Evolutionary conservation across 2,888 invertebrate species (phyloP), one percentile per base, ranked within the genome.

Genomic region (Sesia bembeciformis): DNA sequence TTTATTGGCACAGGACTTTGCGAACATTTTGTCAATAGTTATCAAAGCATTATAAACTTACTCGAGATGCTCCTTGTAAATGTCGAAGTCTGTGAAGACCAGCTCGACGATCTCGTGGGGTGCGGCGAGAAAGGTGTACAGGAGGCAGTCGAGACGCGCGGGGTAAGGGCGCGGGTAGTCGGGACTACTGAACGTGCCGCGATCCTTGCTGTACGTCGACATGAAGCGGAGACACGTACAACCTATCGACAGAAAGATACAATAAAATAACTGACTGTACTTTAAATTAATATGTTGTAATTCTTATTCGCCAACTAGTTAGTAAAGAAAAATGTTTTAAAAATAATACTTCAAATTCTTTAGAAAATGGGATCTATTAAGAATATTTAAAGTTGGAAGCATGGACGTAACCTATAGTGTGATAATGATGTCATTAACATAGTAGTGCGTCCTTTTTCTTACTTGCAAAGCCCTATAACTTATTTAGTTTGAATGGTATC

Each of bases 181-280:
- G 23, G 96, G 96, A 66, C 95, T 95, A 74, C 93, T 94, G 90
- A 96, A 96, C 52, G 92, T 92, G 60, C 96, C 96, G 63, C 92
- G 93, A 74, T 93, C 94, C 81, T 93, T 94, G 67, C 94, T 93
- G 76, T 93, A 94, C 59, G 94, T 94, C 63, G 94, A 94, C 68
- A 95, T 94, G 89, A 93, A 96, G 59, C 94, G 92, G 66, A 96
- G 90, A 81, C 97, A 97, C 70, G 94, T 92, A 82, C 97, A 97
- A 83, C 95, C 96, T 96, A 91, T 3, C 7, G 51, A 58, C 23
- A 23, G 23, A 23, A 23, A 23, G 23, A 23, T 23, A 23, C 23
- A 23, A 23, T 23, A 23, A 23, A 23, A 2, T 23, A 23, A 23
- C 23, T 23, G 23, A 23, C 23, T 23, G 23, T 23, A 23, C 23